Base-by-base conservation (phyloP, 2,797 vertebrate genomes). In the Scarus forsteni region DNA sequence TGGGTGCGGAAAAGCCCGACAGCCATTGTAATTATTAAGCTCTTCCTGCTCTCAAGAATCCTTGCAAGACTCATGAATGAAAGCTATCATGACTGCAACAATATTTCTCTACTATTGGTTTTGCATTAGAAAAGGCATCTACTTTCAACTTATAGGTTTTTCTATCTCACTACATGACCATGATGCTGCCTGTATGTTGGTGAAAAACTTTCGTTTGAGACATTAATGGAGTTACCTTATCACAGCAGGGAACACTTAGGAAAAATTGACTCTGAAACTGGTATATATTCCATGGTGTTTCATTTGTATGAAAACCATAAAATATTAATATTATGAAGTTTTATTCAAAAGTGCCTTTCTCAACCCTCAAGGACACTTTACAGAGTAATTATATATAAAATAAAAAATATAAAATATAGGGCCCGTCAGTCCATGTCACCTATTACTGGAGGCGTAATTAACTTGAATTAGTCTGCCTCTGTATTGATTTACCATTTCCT, bases 401-500 rank as follows among this genome's bases (percentile, higher is more conserved):
- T n/a, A n/a, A n/a, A n/a, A n/a, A n/a, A n/a, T n/a, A n/a, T n/a
- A n/a, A n/a, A n/a, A n/a, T n/a, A 48, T 51, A 49, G 9, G 40
- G 42, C 8, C 60, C 67, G 66, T 64, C 73, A 35, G 12, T 60
- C 40, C 46, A 15, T 60, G 60, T 75, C 46, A 63, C 38, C 54
- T 44, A 48, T 50, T 40, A 13, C 56, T 38, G 48, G 46, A 59
- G 40, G 63, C 53, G 50, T 73, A 76, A 87, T 79, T 71, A 77
- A 71, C 65, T 54, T 61, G 56, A 63, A 79, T 82, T 83, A 82
- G 43, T 51, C 66, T 52, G 27, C 38, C 12, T 58, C 73, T 43
- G 35, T 51, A 85, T 79, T 65, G 78, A 88, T 75, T 75, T 45
- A 5, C 11, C 5, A 2, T 73, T 73, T 67, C 18, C 52, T 62